These are phyloP conservation scores for Chrysocyon brachyurus DNA, from an alignment of 2,797 vertebrate species.

Conservation along the genomic window DNA sequence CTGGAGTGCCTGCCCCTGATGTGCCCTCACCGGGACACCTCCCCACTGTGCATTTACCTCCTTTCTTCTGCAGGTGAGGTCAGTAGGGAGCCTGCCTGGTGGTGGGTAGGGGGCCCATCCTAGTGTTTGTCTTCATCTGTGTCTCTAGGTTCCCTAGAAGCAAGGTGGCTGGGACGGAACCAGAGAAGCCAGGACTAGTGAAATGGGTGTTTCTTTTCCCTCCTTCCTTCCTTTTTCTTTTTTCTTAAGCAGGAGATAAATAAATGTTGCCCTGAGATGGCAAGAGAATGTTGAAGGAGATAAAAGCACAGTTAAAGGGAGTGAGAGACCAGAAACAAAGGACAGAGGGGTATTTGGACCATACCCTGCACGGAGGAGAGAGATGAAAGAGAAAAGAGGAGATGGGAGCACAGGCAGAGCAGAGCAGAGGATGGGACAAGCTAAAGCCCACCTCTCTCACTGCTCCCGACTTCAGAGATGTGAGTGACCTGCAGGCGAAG, in stretches of 20 bases:
- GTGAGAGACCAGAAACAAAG: conserved; percentile 82
- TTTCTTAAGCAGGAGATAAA: conserved; percentile 79
- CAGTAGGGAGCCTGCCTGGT: background rate
- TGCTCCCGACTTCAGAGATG: background rate
- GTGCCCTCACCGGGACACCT: background rate
- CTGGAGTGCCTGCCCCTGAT: background rate
- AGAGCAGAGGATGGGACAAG: conserved; percentile 80
- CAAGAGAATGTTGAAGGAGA: conserved; percentile 77
- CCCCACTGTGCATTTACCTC: background rate
- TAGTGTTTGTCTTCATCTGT: background rate
- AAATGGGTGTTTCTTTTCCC: conserved; percentile 53
- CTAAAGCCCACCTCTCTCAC: background rate
- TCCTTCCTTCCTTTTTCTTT: background rate
- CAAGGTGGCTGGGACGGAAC: accelerated
- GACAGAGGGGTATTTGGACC: conserved; percentile 71
- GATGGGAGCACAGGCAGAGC: conserved; percentile 85
- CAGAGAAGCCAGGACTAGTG: background rate
- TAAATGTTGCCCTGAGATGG: conserved; percentile 81
- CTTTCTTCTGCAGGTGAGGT: background rate
- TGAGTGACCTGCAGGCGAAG: background rate
- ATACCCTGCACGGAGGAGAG: conserved; percentile 46
- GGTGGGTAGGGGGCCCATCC: background rate
- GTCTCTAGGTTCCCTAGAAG: accelerated
- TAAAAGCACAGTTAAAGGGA: conserved; percentile 81
- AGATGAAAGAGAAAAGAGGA: conserved; percentile 83